A percentile compares a stretch with the other conserved stretches of the same genome.
These are phyloP conservation scores for Dermatemys mawii DNA, from an alignment of 2,113 vertebrate species.

Conservation along the genomic window DNA sequence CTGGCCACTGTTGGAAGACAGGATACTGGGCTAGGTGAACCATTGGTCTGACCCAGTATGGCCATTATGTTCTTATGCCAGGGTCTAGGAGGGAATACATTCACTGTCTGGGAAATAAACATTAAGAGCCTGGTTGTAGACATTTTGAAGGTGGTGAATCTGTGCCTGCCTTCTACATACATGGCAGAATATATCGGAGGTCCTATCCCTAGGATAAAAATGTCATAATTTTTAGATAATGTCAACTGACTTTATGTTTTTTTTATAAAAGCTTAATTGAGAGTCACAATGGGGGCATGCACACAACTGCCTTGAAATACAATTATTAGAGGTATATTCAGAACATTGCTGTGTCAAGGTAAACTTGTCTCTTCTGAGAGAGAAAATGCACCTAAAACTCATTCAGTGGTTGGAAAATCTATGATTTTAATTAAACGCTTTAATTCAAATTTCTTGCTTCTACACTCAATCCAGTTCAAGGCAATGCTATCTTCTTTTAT, in stretches of 20 bases:
- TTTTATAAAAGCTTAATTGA: background rate
- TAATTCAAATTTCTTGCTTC: background rate
- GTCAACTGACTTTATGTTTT: background rate
- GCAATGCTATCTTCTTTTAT: background rate
- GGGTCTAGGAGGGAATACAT: background rate
- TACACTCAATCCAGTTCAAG: background rate
- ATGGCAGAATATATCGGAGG: background rate
- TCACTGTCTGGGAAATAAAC: background rate
- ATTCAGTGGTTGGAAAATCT: background rate
- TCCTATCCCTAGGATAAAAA: background rate
- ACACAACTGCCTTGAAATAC: background rate
- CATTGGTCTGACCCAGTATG: background rate
- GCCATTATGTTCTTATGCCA: background rate
- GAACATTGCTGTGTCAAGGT: background rate
- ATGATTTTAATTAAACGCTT: background rate
- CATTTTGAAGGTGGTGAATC: background rate
- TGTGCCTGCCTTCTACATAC: background rate
- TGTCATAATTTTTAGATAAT: background rate
- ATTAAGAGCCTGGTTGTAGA: background rate
- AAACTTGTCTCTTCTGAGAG: background rate
- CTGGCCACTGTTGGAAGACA: background rate
- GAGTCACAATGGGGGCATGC: background rate
- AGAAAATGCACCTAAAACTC: background rate
- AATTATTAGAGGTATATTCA: background rate
- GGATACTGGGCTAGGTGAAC: too few species aligned